phyloP scores from a whole-genome alignment of 2,113 vertebrate species.

The Pedionomus torquatus region DNA sequence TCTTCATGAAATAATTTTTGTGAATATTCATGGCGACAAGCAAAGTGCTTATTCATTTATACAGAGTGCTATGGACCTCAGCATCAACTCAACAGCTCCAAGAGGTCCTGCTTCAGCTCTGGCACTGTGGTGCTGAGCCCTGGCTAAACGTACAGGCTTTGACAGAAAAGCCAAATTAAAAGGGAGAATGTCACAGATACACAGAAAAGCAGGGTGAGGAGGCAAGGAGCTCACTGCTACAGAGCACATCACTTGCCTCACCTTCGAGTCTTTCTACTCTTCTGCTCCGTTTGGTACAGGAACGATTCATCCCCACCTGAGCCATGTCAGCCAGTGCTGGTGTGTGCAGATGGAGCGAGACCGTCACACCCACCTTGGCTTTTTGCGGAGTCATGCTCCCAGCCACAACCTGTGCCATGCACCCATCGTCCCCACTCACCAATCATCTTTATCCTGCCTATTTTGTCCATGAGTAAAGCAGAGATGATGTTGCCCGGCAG shows the following conservation, averaged over 20 bases:
- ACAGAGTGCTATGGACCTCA: background rate
- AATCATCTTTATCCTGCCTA: slow-evolving; percentile 93
- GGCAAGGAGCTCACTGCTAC: fast-evolving
- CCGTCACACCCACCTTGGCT: background rate
- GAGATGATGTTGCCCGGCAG: slow-evolving; percentile 96
- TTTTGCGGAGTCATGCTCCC: background rate
- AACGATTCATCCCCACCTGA: background rate
- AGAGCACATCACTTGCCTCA: background rate
- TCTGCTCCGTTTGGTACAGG: background rate
- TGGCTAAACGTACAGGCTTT: background rate
- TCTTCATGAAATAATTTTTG: background rate
- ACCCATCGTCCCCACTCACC: slow-evolving; percentile 72
- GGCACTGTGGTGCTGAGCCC: background rate
- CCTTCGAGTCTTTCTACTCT: background rate
- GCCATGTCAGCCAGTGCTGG: fast-evolving
- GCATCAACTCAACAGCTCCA: background rate
- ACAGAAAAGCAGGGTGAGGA: background rate
- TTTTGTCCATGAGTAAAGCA: slow-evolving; percentile 93
- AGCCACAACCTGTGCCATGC: fast-evolving
- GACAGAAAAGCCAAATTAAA: background rate
- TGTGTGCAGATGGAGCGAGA: background rate
- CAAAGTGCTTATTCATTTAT: background rate
- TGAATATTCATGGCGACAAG: background rate
- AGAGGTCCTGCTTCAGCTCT: background rate
- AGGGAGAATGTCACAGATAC: background rate